Percentiles rank a stretch among this genome's conserved stretches.
Conservation (phyloP, 1,140 invertebrate genomes). For the Lepidurus couesii region DNA sequence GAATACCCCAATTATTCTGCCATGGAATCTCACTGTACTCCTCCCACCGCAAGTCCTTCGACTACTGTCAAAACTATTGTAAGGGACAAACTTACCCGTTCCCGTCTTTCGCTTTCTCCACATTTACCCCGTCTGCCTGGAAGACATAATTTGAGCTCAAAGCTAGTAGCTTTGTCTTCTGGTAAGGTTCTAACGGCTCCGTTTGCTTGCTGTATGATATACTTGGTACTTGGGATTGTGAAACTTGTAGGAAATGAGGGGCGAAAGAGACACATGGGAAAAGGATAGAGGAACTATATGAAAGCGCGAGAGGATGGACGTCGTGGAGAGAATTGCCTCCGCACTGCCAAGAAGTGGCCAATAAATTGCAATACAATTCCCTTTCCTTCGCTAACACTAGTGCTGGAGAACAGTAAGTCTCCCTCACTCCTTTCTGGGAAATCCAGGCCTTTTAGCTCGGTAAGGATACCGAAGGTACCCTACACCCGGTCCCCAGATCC, state of each 20-base stretch:
- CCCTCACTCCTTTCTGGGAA: not conserved
- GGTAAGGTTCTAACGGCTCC: not conserved
- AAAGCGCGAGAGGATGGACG: not conserved
- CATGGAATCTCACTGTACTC: not conserved
- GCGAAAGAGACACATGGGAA: not conserved
- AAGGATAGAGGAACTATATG: not conserved
- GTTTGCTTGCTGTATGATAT: not conserved
- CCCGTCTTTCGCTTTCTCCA: no score
- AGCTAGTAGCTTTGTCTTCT: not conserved
- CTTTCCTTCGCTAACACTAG: not conserved
- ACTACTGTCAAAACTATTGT: no score
- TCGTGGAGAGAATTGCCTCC: conserved; percentile 4
- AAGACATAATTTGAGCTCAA: no score
- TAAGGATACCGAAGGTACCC: not conserved
- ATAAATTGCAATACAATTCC: not conserved
- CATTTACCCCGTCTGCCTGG: no score
- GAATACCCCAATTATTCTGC: not conserved
- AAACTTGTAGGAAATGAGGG: not conserved
- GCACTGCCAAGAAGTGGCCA: conserved; percentile 20
- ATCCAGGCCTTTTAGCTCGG: not conserved
- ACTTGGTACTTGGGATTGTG: not conserved
- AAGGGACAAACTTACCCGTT: no score
- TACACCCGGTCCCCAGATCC: not conserved
- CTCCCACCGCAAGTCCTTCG: no score
- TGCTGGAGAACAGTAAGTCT: not conserved